Percentiles rank a stretch among this genome's conserved stretches.
Conservation (phyloP, 2,888 invertebrate genomes). For the Atherix ibis region DNA sequence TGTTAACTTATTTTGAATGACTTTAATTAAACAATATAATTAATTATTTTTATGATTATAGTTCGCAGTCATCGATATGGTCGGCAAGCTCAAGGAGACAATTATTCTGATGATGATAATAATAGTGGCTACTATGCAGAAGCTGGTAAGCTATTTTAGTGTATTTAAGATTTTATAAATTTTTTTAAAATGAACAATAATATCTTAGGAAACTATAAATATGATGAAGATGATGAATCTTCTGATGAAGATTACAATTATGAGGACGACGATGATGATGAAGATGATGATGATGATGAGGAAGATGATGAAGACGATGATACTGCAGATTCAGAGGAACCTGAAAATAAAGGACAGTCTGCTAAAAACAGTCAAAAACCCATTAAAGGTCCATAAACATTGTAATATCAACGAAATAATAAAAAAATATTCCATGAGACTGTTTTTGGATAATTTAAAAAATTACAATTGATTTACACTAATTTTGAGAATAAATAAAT, state of each 20-base stretch:
- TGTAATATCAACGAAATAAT: no score
- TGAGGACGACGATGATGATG: conserved; percentile 35
- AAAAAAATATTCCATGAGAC: no score
- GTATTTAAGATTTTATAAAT: conserved; percentile 4
- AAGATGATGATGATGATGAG: conserved; percentile 35
- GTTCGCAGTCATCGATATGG: conserved; percentile 81
- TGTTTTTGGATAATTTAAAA: no score
- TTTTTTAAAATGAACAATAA: no score
- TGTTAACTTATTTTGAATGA: conserved; percentile 5
- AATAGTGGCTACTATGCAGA: no score
- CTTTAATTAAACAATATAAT: conserved; percentile 5
- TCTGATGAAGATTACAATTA: conserved; percentile 32
- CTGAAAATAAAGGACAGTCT: conserved; percentile 24
- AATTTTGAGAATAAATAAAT: no score
- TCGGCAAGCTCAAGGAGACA: conserved; percentile 52
- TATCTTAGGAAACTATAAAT: conserved; percentile 3
- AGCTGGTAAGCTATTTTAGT: no score
- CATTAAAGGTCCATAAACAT: not conserved
- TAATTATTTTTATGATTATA: conserved; percentile 28
- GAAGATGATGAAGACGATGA: conserved; percentile 25
- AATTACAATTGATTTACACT: no score
- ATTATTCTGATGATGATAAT: conserved; percentile 48
- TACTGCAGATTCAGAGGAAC: no score
- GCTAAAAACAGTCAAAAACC: conserved; percentile 2
- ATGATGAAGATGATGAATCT: conserved; percentile 33